Percentiles rank a stretch among this genome's conserved stretches.
phyloP scores from a whole-genome alignment of 1,140 invertebrate genomes.

The Anthonomus grandis region DNA sequence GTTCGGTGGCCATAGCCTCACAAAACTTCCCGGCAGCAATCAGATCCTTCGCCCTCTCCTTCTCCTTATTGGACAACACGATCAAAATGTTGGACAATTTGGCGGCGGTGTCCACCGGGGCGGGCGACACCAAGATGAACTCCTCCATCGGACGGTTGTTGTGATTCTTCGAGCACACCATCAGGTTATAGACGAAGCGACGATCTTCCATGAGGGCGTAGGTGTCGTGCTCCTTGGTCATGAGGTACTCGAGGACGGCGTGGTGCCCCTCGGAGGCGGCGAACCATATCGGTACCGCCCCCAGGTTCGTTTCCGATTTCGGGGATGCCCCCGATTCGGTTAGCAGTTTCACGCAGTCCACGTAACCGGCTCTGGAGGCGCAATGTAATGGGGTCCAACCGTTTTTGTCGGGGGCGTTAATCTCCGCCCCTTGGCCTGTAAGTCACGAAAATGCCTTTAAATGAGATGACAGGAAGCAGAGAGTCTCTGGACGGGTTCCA shows the following conservation, averaged over 20 bases:
- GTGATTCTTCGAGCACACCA: slow-evolving; percentile 96
- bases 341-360: slow-evolving; percentile 92
- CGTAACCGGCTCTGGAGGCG: slow-evolving; percentile 89
- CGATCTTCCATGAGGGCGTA: slow-evolving; percentile 96
- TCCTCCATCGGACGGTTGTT: slow-evolving; percentile 96
- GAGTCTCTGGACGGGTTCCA: too few species aligned
- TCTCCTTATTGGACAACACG: slow-evolving; percentile 87
- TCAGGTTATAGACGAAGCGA: slow-evolving; percentile 95
- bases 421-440: slow-evolving; percentile 88
- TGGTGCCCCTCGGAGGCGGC: slow-evolving; percentile 96
- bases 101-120: slow-evolving; percentile 96
- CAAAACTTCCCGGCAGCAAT: slow-evolving; percentile 93
- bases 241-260: slow-evolving; percentile 90
- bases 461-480: too few species aligned
- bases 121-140: slow-evolving; percentile 93
- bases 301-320: slow-evolving; percentile 87
- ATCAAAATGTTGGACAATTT: slow-evolving; percentile 94
- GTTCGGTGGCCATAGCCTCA: slow-evolving; percentile 94
- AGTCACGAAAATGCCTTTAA: too few species aligned
- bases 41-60: slow-evolving; percentile 95
- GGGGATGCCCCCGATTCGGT: slow-evolving; percentile 94
- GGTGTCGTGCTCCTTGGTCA: slow-evolving; percentile 97
- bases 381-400: slow-evolving; percentile 97
- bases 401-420: slow-evolving; percentile 96
- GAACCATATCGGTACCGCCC: slow-evolving; percentile 95